Evolutionary conservation across 2,797 vertebrate species (phyloP).

Genomic region (Pangasius krempfi): DNA sequence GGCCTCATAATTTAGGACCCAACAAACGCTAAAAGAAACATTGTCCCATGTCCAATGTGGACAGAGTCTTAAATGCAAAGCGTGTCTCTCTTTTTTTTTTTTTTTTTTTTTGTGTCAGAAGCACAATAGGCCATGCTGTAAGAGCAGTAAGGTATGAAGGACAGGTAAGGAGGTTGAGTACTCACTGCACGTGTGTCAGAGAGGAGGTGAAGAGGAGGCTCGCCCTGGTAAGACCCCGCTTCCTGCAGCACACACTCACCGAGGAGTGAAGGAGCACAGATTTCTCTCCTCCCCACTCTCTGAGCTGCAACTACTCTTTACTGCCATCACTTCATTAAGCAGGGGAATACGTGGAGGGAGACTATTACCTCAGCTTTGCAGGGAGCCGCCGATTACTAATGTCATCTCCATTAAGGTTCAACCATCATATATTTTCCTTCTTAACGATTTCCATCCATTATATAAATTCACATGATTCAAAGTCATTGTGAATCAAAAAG

Average conservation of each 20-base stretch:
- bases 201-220: conserved; percentile 49
- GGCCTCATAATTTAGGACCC: conserved; percentile 45
- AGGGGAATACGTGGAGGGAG: conserved; percentile 43
- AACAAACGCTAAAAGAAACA: conserved; percentile 3
- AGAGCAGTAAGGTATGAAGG: conserved; percentile 23
- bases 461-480: conserved; percentile 7
- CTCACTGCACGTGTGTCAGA: conserved; percentile 49
- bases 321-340: conserved; percentile 55
- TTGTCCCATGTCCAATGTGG: conserved; percentile 2
- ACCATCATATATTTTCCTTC: conserved; percentile 3
- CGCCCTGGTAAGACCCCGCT: conserved; percentile 39
- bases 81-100: not conserved
- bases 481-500: conserved; percentile 5
- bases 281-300: conserved; percentile 48
- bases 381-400: conserved; percentile 4
- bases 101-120: not conserved
- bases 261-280: conserved; percentile 36
- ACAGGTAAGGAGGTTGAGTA: conserved; percentile 51
- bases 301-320: conserved; percentile 47
- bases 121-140: conserved; percentile 24
- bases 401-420: conserved; percentile 4
- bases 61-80: conserved; percentile 7
- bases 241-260: conserved; percentile 40
- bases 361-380: conserved; percentile 43
- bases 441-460: conserved; percentile 25